Conservation (phyloP, 2,797 vertebrate species). For the Eulemur rubriventer region DNA sequence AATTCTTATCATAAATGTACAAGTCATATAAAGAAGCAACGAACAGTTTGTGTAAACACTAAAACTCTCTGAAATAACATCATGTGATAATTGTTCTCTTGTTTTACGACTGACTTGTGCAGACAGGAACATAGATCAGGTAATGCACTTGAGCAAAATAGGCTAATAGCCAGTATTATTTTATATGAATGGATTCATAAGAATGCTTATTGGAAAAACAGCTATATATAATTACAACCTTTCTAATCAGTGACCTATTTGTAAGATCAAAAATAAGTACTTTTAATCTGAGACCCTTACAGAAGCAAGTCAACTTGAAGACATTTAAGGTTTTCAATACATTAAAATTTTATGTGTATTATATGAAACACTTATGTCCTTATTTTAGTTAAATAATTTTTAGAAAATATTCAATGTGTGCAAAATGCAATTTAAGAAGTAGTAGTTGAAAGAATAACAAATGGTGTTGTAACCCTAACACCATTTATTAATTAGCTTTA, state of each 20-base stretch:
- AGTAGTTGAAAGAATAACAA: neutral
- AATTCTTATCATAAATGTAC: neutral
- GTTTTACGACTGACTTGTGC: neutral
- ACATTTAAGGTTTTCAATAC: neutral
- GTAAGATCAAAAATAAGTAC: neutral
- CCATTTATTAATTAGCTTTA: neutral
- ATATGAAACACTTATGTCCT: neutral
- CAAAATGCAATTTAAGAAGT: neutral
- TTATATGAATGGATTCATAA: neutral
- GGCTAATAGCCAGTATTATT: neutral
- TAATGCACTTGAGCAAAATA: neutral
- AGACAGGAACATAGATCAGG: neutral
- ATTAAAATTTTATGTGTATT: neutral
- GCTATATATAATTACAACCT: neutral
- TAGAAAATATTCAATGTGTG: neutral
- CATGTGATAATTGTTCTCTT: neutral
- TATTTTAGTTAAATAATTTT: slow-evolving; percentile 18
- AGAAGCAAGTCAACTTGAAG: neutral
- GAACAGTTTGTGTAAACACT: neutral
- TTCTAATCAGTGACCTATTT: neutral
- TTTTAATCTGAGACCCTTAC: neutral
- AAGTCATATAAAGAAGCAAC: neutral
- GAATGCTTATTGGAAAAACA: neutral
- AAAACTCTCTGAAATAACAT: neutral
- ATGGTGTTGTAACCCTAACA: neutral